Percentiles rank a stretch among this genome's conserved stretches.
These are phyloP conservation scores for Sebastes taczanowskii DNA, from an alignment of 2,797 vertebrate species.

Conservation along the genomic window DNA sequence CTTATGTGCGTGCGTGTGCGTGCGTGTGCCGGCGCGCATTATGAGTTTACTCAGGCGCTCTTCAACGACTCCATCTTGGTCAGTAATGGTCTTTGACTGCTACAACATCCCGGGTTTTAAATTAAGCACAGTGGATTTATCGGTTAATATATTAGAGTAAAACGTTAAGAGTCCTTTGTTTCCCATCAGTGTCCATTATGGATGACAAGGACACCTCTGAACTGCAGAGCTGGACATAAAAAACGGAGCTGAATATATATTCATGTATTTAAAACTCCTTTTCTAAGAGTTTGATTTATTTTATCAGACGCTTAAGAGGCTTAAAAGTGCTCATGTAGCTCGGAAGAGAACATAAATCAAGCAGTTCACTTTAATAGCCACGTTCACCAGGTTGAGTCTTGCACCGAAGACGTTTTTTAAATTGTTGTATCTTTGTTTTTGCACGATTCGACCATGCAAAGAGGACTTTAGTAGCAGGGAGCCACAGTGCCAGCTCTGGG, in stretches of 20 bases:
- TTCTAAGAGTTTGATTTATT: slow-evolving; percentile 49
- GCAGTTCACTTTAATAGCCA: slow-evolving; percentile 22
- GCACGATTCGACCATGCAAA: neutral
- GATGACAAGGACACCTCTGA: slow-evolving; percentile 50
- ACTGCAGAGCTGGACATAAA: slow-evolving; percentile 27
- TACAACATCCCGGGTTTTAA: slow-evolving; percentile 31
- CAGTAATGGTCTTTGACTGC: slow-evolving; percentile 31
- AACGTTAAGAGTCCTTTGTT: slow-evolving; percentile 52
- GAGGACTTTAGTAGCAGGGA: neutral
- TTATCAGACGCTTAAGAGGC: slow-evolving; percentile 16
- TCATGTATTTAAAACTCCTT: slow-evolving; percentile 33
- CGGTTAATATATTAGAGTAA: slow-evolving; percentile 34
- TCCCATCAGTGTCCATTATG: slow-evolving; percentile 49
- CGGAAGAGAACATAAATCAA: slow-evolving; percentile 33
- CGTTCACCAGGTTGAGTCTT: neutral
- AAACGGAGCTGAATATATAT: slow-evolving; percentile 38
- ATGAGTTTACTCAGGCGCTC: slow-evolving; percentile 30
- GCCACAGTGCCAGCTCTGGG: neutral
- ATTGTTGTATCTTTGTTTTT: slow-evolving; percentile 13
- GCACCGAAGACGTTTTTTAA: neutral
- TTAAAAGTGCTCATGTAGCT: slow-evolving; percentile 21
- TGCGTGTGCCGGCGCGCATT: neutral
- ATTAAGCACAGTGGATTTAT: slow-evolving; percentile 50
- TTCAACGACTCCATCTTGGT: slow-evolving; percentile 16
- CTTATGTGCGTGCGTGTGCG: neutral